phyloP scores from a whole-genome alignment of 1,140 invertebrate genomes.

The Elymnias hypermnestra region DNA sequence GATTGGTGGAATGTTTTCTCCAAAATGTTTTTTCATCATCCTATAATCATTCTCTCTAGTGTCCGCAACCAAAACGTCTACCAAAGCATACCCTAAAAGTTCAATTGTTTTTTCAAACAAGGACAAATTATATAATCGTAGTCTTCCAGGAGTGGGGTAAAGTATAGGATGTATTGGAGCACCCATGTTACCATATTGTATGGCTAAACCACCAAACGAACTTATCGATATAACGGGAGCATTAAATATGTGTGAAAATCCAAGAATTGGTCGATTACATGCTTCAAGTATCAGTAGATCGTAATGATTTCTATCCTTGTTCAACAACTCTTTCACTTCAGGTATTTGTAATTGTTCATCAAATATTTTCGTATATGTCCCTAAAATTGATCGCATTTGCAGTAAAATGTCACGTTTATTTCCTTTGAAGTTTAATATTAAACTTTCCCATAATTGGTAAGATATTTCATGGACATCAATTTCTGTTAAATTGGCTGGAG shows the following conservation, averaged over 20 bases:
- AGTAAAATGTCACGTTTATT: conserved; percentile 4
- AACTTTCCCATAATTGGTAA: conserved; percentile 1
- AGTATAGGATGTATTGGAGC: conserved; percentile 65
- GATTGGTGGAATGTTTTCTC: conserved; percentile 41
- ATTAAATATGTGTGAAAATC: conserved; percentile 54
- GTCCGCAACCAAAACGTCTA: conserved; percentile 1
- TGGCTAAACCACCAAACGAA: conserved; percentile 33
- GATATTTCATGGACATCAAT: conserved; percentile 12
- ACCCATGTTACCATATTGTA: conserved; percentile 45
- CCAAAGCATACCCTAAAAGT: conserved; percentile 25
- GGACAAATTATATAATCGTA: conserved; percentile 30
- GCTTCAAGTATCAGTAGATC: conserved; percentile 51
- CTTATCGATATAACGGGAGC: conserved; percentile 58
- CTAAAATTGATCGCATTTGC: conserved; percentile 4
- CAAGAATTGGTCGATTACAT: conserved; percentile 26
- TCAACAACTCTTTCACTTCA: conserved; percentile 37
- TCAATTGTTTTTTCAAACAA: conserved; percentile 43
- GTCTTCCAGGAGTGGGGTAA: conserved; percentile 52
- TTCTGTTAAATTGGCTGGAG: conserved; percentile 8
- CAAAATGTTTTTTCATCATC: conserved; percentile 53
- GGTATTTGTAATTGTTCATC: conserved; percentile 26
- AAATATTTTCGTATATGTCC: background rate
- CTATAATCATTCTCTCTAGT: conserved; percentile 30
- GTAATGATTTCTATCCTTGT: conserved; percentile 36
- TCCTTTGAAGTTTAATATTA: background rate